A percentile compares a stretch with the other conserved stretches of the same genome.
Conservation (phyloP, 2,888 invertebrate species). For the Willowsia nigromaculata region DNA sequence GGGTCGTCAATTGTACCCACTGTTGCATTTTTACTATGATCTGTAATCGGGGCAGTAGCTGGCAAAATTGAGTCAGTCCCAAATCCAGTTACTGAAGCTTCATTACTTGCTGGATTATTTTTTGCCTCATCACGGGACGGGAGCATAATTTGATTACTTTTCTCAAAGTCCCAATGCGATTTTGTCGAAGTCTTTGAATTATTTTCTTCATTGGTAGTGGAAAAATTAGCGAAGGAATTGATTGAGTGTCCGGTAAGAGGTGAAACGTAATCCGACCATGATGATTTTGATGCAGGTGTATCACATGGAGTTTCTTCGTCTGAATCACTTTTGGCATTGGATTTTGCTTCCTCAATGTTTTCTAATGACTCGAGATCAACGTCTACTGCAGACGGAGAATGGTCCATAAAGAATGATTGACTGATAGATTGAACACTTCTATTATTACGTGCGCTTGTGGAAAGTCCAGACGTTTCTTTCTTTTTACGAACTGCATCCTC, state of each 20-base stretch:
- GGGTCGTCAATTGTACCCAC: not conserved
- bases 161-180: no score
- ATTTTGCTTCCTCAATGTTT: not conserved
- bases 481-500: not conserved
- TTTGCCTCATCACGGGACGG: no score
- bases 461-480: not conserved
- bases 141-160: no score
- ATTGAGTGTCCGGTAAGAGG: conserved; percentile 18
- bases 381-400: not conserved
- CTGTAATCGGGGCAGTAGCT: not conserved
- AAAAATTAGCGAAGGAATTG: not conserved
- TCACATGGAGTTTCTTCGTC: not conserved
- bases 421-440: no score
- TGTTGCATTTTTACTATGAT: not conserved
- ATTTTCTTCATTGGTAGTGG: not conserved
- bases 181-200: no score
- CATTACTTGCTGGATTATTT: no score
- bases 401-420: not conserved
- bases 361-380: not conserved
- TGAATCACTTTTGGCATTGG: not conserved
- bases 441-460: no score
- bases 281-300: not conserved
- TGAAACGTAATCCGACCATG: conserved; percentile 13
- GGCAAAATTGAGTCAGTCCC: no score
- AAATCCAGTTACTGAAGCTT: no score